Percentiles rank a stretch among this genome's conserved stretches.
These are phyloP conservation scores for Cydia fagiglandana DNA, from an alignment of 1,140 invertebrate species.

Conservation along the genomic window DNA sequence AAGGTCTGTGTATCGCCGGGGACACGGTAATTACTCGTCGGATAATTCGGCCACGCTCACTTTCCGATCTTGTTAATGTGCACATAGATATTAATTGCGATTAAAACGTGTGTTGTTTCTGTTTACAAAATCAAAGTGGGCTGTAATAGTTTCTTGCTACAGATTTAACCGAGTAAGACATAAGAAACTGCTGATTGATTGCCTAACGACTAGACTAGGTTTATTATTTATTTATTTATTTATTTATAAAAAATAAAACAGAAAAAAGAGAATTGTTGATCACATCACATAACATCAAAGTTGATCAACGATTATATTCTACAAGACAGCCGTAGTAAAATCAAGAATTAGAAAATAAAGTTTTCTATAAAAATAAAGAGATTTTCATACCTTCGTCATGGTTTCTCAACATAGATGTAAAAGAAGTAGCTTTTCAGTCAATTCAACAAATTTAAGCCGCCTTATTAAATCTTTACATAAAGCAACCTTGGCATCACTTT, in stretches of 20 bases:
- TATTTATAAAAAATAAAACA: too few species aligned
- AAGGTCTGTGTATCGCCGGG: background rate
- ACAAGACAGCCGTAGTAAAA: too few species aligned
- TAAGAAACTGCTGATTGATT: too few species aligned
- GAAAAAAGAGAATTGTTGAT: too few species aligned
- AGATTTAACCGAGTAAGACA: too few species aligned
- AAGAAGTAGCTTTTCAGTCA: background rate
- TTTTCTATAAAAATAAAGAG: background rate
- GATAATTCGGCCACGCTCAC: conserved; percentile 22
- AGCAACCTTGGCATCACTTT: conserved; percentile 13
- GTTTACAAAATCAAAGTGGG: background rate
- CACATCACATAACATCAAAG: too few species aligned
- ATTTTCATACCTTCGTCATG: background rate
- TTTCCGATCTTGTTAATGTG: conserved; percentile 17
- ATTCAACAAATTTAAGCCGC: conserved; percentile 1
- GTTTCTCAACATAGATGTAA: background rate
- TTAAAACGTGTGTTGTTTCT: background rate
- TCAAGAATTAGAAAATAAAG: too few species aligned
- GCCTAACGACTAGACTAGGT: too few species aligned
- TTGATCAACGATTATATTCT: too few species aligned
- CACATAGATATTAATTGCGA: conserved; percentile 13
- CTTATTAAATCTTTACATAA: conserved; percentile 1
- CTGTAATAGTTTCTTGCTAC: background rate
- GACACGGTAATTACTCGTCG: conserved; percentile 19
- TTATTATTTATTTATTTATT: too few species aligned